Evolutionary conservation across 2,113 vertebrate genomes (phyloP), one percentile per base, ranked within the genome.

Genomic region (Pseudorhombus dupliciocellatus): DNA sequence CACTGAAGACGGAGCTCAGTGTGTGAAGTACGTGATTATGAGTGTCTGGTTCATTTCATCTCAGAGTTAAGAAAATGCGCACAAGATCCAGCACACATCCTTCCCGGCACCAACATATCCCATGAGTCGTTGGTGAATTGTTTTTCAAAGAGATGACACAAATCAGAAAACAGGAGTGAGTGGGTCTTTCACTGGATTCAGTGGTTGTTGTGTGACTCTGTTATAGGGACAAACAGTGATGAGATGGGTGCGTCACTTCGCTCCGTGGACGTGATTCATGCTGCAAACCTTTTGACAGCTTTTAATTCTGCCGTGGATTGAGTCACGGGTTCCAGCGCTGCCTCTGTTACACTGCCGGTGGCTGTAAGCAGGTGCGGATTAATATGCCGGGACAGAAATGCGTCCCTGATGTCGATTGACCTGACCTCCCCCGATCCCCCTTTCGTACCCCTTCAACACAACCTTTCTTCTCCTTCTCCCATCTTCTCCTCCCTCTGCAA

Each of bases 21-120:
- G 37, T 10, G 12, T 18, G 15, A 15, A 46, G 42, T 20, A 73
- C 44, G 26, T 66, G 63, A 84, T 79, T 65, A 68, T 70, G 80
- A 79, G 75, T 30, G 75, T 81, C 81, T 54, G 73, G 77, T 76
- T 74, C 56, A 59, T 42, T 82, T 84, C 59, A 66, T 55, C 52
- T 77, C 18, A 1, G 51, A 40, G 52, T 31, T 58, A 54, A 68
- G 10, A 42, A 14, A 7, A 66, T 24, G 48, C 24, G 8, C 37
- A 18, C 42, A 18, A 18, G 42, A 44, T 18, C 14, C 4, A 16
- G 15, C 4, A 4, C 14, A 44, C 16, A 16, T 18, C 42, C 42
- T 44, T 18, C 42, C 42, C 1, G 16, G 42, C 34, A 16, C 16
- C 34, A 37, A 37, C 2, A 2, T 37, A 12, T 37, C 34, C 34